A percentile compares a stretch with the other conserved stretches of the same genome.
These are phyloP conservation scores for Tipula confusa DNA, from an alignment of 2,888 invertebrate species.

Conservation along the genomic window DNA sequence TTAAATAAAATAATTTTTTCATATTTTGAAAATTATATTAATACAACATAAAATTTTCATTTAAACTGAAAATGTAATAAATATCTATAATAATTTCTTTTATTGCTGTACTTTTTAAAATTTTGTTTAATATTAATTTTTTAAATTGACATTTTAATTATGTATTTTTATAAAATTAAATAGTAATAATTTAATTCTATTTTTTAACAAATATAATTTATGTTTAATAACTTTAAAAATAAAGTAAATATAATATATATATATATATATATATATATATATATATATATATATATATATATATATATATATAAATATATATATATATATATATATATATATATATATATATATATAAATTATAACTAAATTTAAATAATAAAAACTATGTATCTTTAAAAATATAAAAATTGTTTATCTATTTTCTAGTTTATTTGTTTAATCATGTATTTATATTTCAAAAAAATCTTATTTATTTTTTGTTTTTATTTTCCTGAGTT, in stretches of 20 bases:
- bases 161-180: neutral
- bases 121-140: neutral
- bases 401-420: neutral
- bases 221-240: neutral
- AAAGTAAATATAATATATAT: no score
- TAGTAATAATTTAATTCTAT: neutral
- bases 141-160: slow-evolving; percentile 26
- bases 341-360: no score
- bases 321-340: no score
- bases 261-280: no score
- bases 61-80: neutral
- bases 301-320: no score
- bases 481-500: slow-evolving; percentile 30
- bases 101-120: neutral
- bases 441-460: neutral
- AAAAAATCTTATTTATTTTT: slow-evolving; percentile 21
- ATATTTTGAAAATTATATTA: neutral
- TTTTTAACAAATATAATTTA: neutral
- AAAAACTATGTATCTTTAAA: neutral
- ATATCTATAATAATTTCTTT: neutral
- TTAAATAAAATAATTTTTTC: neutral
- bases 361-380: neutral
- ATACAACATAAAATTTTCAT: neutral
- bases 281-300: no score
- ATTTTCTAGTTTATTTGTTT: slow-evolving; percentile 27